Conservation (phyloP, 2,888 invertebrate genomes). For the Byasa hedistus region DNA sequence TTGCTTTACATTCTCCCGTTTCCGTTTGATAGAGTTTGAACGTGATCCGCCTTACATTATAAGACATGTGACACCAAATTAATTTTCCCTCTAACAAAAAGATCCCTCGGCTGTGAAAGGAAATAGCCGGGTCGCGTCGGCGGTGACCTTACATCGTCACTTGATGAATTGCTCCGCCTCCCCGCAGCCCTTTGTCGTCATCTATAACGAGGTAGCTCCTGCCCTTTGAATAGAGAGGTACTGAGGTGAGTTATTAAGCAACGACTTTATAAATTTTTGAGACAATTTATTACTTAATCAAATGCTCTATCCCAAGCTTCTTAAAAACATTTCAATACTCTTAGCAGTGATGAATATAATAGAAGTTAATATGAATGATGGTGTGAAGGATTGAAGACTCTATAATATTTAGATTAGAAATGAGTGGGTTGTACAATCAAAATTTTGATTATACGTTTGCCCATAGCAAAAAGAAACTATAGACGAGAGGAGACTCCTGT, state of each 20-base stretch:
- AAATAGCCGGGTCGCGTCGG: constrained; percentile 34
- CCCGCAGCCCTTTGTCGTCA: constrained; percentile 57
- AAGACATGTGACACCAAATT: constrained; percentile 54
- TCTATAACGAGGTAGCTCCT: constrained; percentile 43
- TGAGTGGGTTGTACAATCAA: too few species aligned
- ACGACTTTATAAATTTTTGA: not conserved
- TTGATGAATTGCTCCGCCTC: constrained; percentile 67
- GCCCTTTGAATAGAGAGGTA: constrained; percentile 52
- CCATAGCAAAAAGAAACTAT: too few species aligned
- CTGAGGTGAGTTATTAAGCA: not conserved
- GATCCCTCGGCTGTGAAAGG: constrained; percentile 52
- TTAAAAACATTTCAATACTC: too few species aligned
- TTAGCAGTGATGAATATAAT: too few species aligned
- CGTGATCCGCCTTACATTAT: constrained; percentile 24
- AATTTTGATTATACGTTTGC: too few species aligned
- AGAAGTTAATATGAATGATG: too few species aligned
- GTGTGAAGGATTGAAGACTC: too few species aligned
- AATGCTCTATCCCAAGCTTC: too few species aligned
- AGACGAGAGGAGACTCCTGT: too few species aligned
- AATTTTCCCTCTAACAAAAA: constrained; percentile 64
- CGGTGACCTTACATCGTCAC: constrained; percentile 47
- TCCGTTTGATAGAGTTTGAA: not conserved
- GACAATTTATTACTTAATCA: too few species aligned
- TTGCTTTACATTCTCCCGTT: not conserved
- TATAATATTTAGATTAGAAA: too few species aligned